Evolutionary conservation across 2,797 vertebrate genomes (phyloP), one percentile per base, ranked within the genome.

Genomic region (Scolopax rusticola): DNA sequence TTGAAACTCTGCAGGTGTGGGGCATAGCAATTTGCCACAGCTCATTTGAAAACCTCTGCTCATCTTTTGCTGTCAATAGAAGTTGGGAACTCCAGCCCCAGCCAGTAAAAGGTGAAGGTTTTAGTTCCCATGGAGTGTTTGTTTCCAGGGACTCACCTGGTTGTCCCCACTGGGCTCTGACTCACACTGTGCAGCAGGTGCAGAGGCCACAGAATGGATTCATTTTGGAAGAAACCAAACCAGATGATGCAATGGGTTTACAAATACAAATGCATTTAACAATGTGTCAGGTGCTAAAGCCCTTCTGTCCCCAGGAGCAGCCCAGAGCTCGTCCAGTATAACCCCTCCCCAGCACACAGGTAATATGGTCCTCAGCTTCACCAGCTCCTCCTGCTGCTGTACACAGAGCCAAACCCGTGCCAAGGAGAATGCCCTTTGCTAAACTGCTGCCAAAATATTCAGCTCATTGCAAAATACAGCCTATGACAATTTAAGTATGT

Each of bases 321-420:
- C n/a, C 20, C 27, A 20, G 68, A 48, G 14, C n/a, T 82, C 4
- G 0, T 16, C 15, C 63, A 61, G 63, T 1, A 1, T 11, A 33
- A 54, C 8, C 20, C 54, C 12, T 82, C 15, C 25, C 19, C 0
- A 1, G 38, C 41, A 69, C 14, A 19, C 1, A 0, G 3, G 1
- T n/a, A 36, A 45, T 2, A 3, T 27, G 23, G 11, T 25, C 8
- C 4, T 67, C 25, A 9, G 12, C 17, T 10, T 77, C 82, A 28
- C 24, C 30, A 50, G 16, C 27, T 4, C 16, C 18, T 73, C 25
- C 56, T 43, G 59, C 38, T 73, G 9, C 74, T 54, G 41, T 18
- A 43, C 65, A 50, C 41, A 73, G 40, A 65, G 36, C 27, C 57
- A 87, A 73, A 54, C 23, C 27, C 4, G 0, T 30, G 30, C 59